These are phyloP conservation scores for Sebastes vulpes DNA, from an alignment of 2,797 vertebrate species.

Conservation along the genomic window DNA sequence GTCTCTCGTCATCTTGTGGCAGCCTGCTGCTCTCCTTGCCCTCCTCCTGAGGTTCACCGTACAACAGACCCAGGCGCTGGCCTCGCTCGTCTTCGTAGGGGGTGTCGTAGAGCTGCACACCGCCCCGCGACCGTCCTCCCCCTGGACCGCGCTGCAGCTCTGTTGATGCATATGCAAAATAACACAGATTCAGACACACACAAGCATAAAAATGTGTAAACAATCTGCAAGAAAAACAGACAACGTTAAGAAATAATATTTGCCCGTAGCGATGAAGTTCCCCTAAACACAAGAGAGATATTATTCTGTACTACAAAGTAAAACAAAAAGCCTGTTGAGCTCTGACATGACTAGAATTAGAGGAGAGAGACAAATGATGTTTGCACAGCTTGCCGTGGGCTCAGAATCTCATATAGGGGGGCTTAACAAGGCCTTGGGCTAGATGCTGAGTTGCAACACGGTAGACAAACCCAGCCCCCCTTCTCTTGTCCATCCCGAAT, in stretches of 20 bases:
- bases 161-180: conserved; percentile 42
- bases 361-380: conserved; percentile 72
- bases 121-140: conserved; percentile 64
- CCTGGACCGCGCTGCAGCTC: conserved; percentile 82
- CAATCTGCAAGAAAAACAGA: not conserved
- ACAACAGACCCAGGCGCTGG: conserved; percentile 38
- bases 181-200: not conserved
- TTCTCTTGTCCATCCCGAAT: conserved; percentile 31
- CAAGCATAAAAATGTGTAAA: not conserved
- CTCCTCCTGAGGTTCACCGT: conserved; percentile 69
- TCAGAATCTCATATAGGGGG: conserved; percentile 70
- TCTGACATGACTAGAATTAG: conserved; percentile 69
- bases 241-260: conserved; percentile 4
- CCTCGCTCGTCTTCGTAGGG: conserved; percentile 89
- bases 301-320: conserved; percentile 40
- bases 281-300: conserved; percentile 22
- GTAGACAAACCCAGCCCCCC: conserved; percentile 31
- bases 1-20: conserved; percentile 93
- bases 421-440: conserved; percentile 73
- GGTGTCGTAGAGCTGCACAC: conserved; percentile 92
- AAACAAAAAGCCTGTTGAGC: conserved; percentile 74
- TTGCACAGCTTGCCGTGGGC: conserved; percentile 79
- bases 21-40: conserved; percentile 87
- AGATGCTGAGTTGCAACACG: conserved; percentile 60
- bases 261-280: not conserved